Base-by-base conservation (phyloP, 2,888 invertebrate species). In the Melieria crassipennis region DNA sequence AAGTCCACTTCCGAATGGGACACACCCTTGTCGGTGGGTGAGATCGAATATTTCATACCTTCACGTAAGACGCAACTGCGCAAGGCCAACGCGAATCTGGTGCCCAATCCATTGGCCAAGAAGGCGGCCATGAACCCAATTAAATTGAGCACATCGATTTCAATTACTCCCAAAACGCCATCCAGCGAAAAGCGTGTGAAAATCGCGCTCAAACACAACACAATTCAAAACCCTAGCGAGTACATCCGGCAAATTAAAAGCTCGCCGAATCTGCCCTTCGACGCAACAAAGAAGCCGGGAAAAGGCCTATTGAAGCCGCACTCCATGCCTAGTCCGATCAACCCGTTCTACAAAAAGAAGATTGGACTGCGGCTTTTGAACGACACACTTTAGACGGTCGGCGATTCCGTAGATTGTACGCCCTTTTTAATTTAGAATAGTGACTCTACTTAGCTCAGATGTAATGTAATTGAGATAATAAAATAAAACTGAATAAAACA, bases 221-320 rank as follows among this genome's bases (percentile, higher is more conserved):
- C 89, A 3, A 90, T 90, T 75, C 94, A 94, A 81, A 91, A 91
- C 46, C 89, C 92, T 0, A 88, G 91, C 4, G 94, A 95, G 75
- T 94, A 95, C 78, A 89, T 91, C 16, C 89, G 89, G 48, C 92
- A 93, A 79, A 88, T 95, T 0, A 87, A 89, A 61, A 89, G 89
- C 65, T 93, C 93, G 56, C 95, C 95, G 0, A 91, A 89, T 7
- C 90, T 94, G 75, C 94, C 95, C 0, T 95, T 89, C 76, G 94
- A 95, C 81, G 90, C 93, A 0, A 88, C 88, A 16, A 91, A 89
- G 69, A 89, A 89, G 78, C 95, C 95, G 0, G 82, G 82, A 0
- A 92, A 92, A 77, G 92, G 94, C 0, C 90, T 93, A n/a, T 84
- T 95, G 3, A 95, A 95, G 80, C 89, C 90, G 0, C 89, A 89